Evolutionary conservation across 2,888 invertebrate genomes (phyloP), one percentile per base, ranked within the genome.

Genomic region (Aleiodes alternator): DNA sequence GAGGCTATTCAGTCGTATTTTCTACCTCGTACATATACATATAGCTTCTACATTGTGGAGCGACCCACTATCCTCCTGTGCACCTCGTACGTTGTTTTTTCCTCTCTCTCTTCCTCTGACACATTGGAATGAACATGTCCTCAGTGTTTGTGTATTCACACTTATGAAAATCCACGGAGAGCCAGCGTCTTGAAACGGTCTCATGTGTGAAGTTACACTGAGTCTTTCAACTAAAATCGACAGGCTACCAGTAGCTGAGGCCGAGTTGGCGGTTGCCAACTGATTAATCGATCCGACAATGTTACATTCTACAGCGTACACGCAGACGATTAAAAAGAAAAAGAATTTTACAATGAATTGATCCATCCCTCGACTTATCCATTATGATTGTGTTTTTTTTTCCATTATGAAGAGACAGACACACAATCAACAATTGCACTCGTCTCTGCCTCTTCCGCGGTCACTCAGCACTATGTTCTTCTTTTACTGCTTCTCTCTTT

Each of bases 351-450:
- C 50, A n/a, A 50, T 50, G 50, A 50, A 50, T 50, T 50, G 16
- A 11, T 55, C 16, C 59, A 6, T 7, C 59, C 34, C 31, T 11
- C 7, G 12, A 34, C 11, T 59, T 34, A n/a, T n/a, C n/a, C 34
- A 59, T 59, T 16, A 6, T 59, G 4, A 34, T 16, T 31, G n/a
- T 59, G 4, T 53, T 14, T 38, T 38, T 14, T 59, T 38, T n/a
- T 14, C n/a, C 23, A 9, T 51, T 4, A 16, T n/a, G 48, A 34
- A 34, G 34, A 53, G 53, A 34, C 51, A 48, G 59, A 48, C 64
- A 72, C 73, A 79, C 73, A 77, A 74, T 74, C 57, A 76, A 77
- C 76, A 23, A 23, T 23, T 77, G 57, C 76, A 69, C 48, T 72
- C 70, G 16, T 23, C 23, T 55, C 14, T 8, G 23, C 72, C 72